A percentile compares a stretch with the other conserved stretches of the same genome.
These are phyloP conservation scores for Trachemys scripta DNA, from an alignment of 2,113 vertebrate genomes.

Conservation along the genomic window DNA sequence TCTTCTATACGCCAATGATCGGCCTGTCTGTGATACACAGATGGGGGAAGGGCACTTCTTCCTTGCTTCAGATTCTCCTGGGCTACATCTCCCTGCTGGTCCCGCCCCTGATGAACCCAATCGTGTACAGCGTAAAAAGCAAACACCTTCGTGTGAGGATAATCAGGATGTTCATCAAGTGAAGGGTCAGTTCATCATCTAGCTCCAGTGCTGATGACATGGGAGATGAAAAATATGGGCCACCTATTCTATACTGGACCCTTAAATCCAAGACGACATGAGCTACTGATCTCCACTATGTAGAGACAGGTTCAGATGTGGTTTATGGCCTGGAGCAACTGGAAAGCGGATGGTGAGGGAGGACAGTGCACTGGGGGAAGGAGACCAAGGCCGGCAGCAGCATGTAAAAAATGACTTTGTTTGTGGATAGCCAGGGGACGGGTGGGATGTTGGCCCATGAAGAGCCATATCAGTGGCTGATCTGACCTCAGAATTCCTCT, in stretches of 20 bases:
- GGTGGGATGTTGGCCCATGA: background rate
- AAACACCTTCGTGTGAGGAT: too few species aligned
- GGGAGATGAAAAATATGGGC: too few species aligned
- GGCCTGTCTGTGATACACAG: constrained; percentile 49
- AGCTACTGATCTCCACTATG: too few species aligned
- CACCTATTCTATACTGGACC: background rate
- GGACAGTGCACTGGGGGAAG: background rate
- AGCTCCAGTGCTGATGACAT: rapidly evolving
- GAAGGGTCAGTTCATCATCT: too few species aligned
- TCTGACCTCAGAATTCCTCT: background rate
- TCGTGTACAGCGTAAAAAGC: too few species aligned
- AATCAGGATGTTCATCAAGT: too few species aligned
- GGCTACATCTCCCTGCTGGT: background rate
- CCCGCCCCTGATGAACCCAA: too few species aligned
- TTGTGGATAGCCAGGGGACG: background rate
- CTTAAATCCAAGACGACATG: background rate
- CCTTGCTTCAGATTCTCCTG: background rate
- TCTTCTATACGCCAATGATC: constrained; percentile 51
- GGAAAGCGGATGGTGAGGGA: background rate
- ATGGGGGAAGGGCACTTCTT: constrained; percentile 50
- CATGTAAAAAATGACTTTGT: background rate
- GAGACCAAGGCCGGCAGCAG: background rate
- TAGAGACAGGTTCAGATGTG: too few species aligned
- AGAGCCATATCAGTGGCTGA: background rate
- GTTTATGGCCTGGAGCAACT: too few species aligned